Percentiles rank a stretch among this genome's conserved stretches.
These are phyloP conservation scores for Meloidogyne floridensis DNA, from an alignment of 1,140 invertebrate genomes.

Conservation along the genomic window DNA sequence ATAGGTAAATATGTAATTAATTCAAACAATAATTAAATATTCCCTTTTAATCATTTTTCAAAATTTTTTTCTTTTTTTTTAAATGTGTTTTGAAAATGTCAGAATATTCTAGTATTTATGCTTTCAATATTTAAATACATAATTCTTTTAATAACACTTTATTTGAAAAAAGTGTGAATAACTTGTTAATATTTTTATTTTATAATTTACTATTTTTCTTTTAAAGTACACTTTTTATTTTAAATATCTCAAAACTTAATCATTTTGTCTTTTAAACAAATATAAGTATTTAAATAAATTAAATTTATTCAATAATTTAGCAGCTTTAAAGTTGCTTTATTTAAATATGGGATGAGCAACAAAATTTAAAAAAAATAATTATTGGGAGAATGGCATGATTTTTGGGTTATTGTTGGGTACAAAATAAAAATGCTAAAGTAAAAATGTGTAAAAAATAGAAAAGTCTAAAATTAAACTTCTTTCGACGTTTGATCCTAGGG, in stretches of 20 bases:
- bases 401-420: background rate
- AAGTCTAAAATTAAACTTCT: background rate
- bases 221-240: background rate
- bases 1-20: too few species aligned
- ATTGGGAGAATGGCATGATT: background rate
- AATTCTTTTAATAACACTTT: too few species aligned
- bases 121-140: background rate
- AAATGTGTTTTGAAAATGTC: background rate
- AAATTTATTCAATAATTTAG: background rate
- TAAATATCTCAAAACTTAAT: too few species aligned
- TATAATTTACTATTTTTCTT: background rate
- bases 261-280: too few species aligned
- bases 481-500: slow-evolving; percentile 34
- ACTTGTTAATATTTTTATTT: background rate
- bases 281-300: too few species aligned
- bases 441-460: background rate
- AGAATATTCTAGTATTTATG: background rate
- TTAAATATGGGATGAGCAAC: background rate
- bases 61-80: background rate
- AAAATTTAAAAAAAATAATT: background rate
- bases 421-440: background rate
- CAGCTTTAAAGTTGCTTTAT: background rate
- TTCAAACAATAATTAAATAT: too few species aligned
- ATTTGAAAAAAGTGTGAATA: background rate
- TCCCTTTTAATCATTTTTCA: background rate